phyloP scores from a whole-genome alignment of 2,797 vertebrate genomes.

The Lophura swinhoii region DNA sequence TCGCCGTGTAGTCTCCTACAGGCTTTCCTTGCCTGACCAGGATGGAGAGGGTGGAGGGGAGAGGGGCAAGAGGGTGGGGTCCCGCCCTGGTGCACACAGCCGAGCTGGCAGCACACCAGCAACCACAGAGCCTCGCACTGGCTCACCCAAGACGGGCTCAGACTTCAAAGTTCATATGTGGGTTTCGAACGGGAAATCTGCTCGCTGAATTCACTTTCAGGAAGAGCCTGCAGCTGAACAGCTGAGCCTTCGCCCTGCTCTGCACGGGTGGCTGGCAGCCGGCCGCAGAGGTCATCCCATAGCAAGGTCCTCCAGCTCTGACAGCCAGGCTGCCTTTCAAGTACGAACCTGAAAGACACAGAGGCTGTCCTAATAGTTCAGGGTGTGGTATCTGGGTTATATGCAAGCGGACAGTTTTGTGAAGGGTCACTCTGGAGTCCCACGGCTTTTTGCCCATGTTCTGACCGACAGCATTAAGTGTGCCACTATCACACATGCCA shows the following conservation, averaged over 20 bases:
- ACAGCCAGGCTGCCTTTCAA: background rate
- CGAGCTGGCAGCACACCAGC: background rate
- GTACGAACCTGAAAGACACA: background rate
- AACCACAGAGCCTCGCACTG: background rate
- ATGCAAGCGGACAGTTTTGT: fast-evolving
- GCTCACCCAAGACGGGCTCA: background rate
- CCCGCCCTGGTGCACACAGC: background rate
- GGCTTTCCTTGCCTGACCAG: constrained; percentile 25
- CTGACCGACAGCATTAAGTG: fast-evolving
- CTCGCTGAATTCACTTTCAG: background rate
- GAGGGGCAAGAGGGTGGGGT: background rate
- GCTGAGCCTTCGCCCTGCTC: background rate
- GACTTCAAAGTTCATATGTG: background rate
- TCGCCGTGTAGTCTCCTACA: background rate
- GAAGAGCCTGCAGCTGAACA: background rate
- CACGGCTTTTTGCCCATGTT: fast-evolving
- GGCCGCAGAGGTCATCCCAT: fast-evolving
- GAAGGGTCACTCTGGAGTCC: background rate
- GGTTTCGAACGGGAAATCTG: constrained; percentile 38
- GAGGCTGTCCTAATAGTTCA: background rate
- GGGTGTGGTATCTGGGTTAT: background rate
- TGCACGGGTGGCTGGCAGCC: background rate
- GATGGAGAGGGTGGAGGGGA: constrained; percentile 38
- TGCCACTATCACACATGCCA: fast-evolving
- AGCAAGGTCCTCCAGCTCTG: background rate